Evolutionary conservation across 92 coral and sea anemone species (phyloP).

Genomic region (Virgularia gustaviana): DNA sequence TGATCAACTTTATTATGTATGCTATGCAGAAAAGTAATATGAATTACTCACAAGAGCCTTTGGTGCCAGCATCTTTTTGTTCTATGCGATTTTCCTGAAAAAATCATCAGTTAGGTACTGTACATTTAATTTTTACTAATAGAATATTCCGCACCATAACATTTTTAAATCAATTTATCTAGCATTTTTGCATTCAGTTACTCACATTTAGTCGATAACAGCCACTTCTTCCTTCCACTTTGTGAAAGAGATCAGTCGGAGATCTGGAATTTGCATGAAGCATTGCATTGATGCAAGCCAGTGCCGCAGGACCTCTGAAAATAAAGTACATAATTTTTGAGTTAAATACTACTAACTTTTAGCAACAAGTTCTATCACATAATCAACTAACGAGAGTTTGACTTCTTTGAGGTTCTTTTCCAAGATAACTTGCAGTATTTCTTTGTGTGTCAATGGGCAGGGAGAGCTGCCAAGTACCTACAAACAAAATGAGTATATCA

Average conservation of each 20-base stretch:
- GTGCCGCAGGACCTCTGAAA: constrained; percentile 59
- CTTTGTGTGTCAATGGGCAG: constrained; percentile 85
- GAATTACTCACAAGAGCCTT: constrained; percentile 10
- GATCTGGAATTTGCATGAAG: constrained; percentile 90
- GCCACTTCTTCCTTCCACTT: constrained; percentile 85
- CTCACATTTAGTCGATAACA: constrained; percentile 88
- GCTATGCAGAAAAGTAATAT: background rate
- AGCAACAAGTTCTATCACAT: too few species aligned
- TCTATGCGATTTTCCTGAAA: constrained; percentile 29
- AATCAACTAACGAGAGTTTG: constrained; percentile 49
- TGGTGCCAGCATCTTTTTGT: background rate
- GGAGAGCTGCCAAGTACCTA: constrained; percentile 80
- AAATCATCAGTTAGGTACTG: background rate
- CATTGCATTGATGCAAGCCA: constrained; percentile 98
- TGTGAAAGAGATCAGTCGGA: constrained; percentile 73
- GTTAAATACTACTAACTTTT: too few species aligned
- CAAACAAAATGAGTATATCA: constrained; percentile 1
- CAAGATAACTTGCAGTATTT: constrained; percentile 80
- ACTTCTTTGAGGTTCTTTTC: constrained; percentile 84
- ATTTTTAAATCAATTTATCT: too few species aligned
- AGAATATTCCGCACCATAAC: too few species aligned
- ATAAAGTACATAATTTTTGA: background rate
- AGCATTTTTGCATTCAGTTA: too few species aligned
- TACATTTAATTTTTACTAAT: too few species aligned
- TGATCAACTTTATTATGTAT: background rate